These are phyloP conservation scores for Characodon lateralis DNA, from an alignment of 2,797 vertebrate species.

Conservation along the genomic window DNA sequence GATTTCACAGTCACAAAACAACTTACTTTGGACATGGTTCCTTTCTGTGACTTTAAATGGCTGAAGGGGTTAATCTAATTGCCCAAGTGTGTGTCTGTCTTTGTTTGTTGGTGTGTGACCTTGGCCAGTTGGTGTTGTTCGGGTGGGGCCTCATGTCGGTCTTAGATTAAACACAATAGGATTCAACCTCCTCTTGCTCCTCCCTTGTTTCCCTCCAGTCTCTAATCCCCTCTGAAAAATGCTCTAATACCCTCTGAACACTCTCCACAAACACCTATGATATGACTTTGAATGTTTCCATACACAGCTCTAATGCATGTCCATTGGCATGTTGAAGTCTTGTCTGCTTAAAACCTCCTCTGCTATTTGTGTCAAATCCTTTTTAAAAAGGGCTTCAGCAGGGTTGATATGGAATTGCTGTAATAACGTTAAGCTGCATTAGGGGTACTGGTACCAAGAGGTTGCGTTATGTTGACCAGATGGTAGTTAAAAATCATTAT, in stretches of 20 bases:
- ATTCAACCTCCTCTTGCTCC: slow-evolving; percentile 33
- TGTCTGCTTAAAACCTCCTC: not conserved
- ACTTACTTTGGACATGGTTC: slow-evolving; percentile 8
- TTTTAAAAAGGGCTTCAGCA: not conserved
- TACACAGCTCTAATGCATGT: not conserved
- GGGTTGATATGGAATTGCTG: not conserved
- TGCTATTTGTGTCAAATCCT: not conserved
- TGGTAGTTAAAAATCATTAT: not conserved
- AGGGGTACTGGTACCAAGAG: not conserved
- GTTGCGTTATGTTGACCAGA: not conserved
- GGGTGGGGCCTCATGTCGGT: slow-evolving; percentile 35
- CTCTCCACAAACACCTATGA: not conserved
- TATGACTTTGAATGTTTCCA: not conserved
- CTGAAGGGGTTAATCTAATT: slow-evolving; percentile 39
- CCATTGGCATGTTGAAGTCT: slow-evolving; percentile 18
- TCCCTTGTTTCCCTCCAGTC: slow-evolving; percentile 19
- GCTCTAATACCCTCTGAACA: slow-evolving; percentile 16
- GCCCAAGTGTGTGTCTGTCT: slow-evolving; percentile 13
- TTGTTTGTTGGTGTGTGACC: slow-evolving; percentile 30
- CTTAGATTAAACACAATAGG: slow-evolving; percentile 52
- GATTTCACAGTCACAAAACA: not conserved
- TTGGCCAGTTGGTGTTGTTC: slow-evolving; percentile 23
- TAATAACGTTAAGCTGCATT: not conserved
- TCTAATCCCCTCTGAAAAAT: slow-evolving; percentile 32
- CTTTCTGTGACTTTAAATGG: slow-evolving; percentile 24